phyloP scores from a whole-genome alignment of 2,113 vertebrate genomes.

The Paradoxurus hermaphroditus region DNA sequence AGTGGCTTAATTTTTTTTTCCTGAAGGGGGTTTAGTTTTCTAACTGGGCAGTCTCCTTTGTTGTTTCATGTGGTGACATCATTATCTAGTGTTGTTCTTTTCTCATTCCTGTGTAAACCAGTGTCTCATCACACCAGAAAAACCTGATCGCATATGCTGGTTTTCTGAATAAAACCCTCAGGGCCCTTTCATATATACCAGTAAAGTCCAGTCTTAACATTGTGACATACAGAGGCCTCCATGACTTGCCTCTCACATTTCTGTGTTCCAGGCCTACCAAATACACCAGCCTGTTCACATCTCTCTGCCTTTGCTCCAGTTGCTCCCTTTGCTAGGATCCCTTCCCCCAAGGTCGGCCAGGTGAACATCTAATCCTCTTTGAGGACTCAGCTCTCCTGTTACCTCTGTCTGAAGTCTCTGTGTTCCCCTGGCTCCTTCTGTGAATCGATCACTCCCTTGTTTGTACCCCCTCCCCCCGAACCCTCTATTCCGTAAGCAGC shows the following conservation, averaged over 20 bases:
- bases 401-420: not conserved
- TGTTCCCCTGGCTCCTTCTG: not conserved
- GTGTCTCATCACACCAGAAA: slow-evolving; percentile 58
- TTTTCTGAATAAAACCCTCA: slow-evolving; percentile 45
- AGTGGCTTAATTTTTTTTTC: not conserved
- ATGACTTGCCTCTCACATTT: not conserved
- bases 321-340: not conserved
- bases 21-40: slow-evolving; percentile 38
- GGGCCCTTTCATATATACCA: not conserved
- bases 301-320: not conserved
- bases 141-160: slow-evolving; percentile 25
- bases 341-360: slow-evolving; percentile 43
- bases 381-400: slow-evolving; percentile 30
- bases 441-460: not conserved
- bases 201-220: not conserved
- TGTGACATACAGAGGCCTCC: not conserved
- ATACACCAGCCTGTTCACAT: not conserved
- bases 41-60: slow-evolving; percentile 80
- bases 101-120: slow-evolving; percentile 69
- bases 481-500: not conserved
- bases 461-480: not conserved
- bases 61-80: slow-evolving; percentile 84
- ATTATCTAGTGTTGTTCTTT: slow-evolving; percentile 78
- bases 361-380: slow-evolving; percentile 59
- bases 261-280: not conserved